A percentile compares a stretch with the other conserved stretches of the same genome.
Evolutionary conservation across 2,888 invertebrate genomes (phyloP).

Genomic region (Ornithoptera alexandrae): DNA sequence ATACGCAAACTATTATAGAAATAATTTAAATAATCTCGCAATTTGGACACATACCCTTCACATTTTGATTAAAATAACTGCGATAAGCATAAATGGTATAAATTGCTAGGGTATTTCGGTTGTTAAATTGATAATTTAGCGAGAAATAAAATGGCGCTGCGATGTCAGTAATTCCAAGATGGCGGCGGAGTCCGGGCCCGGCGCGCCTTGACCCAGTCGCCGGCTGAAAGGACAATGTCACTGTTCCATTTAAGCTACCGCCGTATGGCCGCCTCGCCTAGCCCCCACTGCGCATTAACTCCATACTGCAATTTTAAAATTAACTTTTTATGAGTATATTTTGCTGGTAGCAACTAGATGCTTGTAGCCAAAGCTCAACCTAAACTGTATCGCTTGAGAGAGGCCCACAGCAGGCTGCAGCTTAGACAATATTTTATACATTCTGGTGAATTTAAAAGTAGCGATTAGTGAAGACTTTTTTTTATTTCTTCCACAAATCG

Average conservation of each 20-base stretch:
- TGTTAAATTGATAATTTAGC: background rate
- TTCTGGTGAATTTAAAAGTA: too few relatives aligned
- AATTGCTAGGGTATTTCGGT: background rate
- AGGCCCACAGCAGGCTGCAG: too few relatives aligned
- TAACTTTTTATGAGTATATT: background rate
- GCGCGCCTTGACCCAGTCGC: constrained; percentile 43
- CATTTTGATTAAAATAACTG: background rate
- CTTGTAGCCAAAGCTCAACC: background rate
- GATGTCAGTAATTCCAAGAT: constrained; percentile 23
- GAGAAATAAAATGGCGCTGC: constrained; percentile 18
- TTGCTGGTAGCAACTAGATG: background rate
- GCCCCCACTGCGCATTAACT: constrained; percentile 8
- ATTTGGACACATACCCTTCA: background rate
- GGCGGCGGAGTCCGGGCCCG: constrained; percentile 31
- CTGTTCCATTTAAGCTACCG: constrained; percentile 25
- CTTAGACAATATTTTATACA: too few relatives aligned
- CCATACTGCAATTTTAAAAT: background rate
- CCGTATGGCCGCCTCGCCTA: constrained; percentile 23
- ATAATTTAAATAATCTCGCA: background rate
- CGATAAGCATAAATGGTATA: background rate
- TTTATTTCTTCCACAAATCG: too few relatives aligned
- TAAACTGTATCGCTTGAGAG: too few relatives aligned
- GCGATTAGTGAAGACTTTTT: too few relatives aligned
- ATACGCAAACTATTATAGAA: background rate
- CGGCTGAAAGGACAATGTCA: constrained; percentile 40